These are phyloP conservation scores for Temnothorax curvispinosus DNA, from an alignment of 1,140 invertebrate genomes.

Conservation along the genomic window DNA sequence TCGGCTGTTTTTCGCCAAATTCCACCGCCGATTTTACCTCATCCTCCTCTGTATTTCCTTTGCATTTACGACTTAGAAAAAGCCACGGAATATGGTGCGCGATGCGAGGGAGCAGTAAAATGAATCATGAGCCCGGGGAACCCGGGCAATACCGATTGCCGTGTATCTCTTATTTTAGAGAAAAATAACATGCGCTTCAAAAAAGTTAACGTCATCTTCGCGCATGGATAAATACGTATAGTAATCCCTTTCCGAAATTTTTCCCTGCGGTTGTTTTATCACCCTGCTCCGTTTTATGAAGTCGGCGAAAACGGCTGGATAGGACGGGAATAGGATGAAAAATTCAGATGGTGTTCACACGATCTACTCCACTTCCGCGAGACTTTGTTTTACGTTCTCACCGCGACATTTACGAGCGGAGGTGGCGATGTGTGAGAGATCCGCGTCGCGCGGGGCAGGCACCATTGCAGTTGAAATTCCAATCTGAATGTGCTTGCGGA, in stretches of 20 bases:
- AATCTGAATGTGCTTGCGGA: slow-evolving; percentile 49
- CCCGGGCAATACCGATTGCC: not conserved
- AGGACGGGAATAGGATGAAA: slow-evolving; percentile 31
- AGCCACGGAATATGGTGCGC: not conserved
- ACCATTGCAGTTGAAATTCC: slow-evolving; percentile 63
- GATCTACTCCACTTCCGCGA: slow-evolving; percentile 27
- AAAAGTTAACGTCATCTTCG: not conserved
- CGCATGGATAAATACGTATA: not conserved
- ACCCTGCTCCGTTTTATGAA: slow-evolving; percentile 31
- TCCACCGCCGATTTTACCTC: not conserved
- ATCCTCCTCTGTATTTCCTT: not conserved
- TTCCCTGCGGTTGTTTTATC: slow-evolving; percentile 26
- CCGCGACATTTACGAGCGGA: slow-evolving; percentile 53
- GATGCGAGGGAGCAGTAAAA: not conserved
- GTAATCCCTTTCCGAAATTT: slow-evolving; percentile 1
- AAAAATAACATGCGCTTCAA: not conserved
- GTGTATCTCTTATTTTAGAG: not conserved
- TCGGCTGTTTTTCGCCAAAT: slow-evolving; percentile 56
- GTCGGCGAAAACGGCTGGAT: not conserved
- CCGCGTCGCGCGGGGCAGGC: not conserved
- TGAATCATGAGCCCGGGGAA: not conserved
- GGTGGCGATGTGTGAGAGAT: slow-evolving; percentile 12
- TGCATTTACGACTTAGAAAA: not conserved
- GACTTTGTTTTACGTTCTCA: slow-evolving; percentile 59
- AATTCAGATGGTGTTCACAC: slow-evolving; percentile 33